phyloP scores from a whole-genome alignment of 2,888 invertebrate species.

The Ditula angustiorana region DNA sequence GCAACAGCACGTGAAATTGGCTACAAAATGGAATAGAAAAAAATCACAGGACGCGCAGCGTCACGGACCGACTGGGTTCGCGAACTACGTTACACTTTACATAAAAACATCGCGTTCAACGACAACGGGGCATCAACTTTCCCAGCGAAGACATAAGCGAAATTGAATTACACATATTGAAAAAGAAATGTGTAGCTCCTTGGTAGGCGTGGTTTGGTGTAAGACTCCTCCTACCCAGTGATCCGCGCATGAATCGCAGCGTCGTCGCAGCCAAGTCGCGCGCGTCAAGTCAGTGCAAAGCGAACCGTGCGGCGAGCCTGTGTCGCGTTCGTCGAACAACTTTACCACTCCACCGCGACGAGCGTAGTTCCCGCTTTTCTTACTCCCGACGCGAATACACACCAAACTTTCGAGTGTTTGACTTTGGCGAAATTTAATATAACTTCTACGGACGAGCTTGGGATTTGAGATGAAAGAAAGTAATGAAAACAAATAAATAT shows the following conservation, averaged over 20 bases:
- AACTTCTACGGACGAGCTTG: constrained; percentile 56
- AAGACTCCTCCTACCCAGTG: constrained; percentile 80
- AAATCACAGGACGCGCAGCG: constrained; percentile 74
- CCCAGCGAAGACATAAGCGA: constrained; percentile 86
- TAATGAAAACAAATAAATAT: constrained; percentile 57
- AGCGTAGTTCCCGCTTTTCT: constrained; percentile 57
- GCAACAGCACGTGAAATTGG: constrained; percentile 80
- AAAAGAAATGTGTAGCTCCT: constrained; percentile 86
- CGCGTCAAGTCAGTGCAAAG: constrained; percentile 46
- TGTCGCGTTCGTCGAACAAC: constrained; percentile 62
- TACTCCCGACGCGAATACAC: constrained; percentile 50
- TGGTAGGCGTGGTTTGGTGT: constrained; percentile 81
- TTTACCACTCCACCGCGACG: constrained; percentile 59
- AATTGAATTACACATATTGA: constrained; percentile 86
- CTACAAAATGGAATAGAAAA: constrained; percentile 67
- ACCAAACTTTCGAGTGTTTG: constrained; percentile 61
- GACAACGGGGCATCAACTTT: constrained; percentile 85
- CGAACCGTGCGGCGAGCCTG: constrained; percentile 57
- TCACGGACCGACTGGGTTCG: constrained; percentile 78
- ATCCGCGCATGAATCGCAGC: constrained; percentile 77
- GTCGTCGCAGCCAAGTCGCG: constrained; percentile 66
- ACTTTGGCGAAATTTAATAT: constrained; percentile 62
- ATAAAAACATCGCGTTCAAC: constrained; percentile 85
- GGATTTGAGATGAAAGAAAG: constrained; percentile 55
- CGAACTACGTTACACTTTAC: constrained; percentile 85